Evolutionary conservation across 2,888 invertebrate genomes (phyloP), one percentile per base, ranked within the genome.

Genomic region (Notodonta dromedarius): DNA sequence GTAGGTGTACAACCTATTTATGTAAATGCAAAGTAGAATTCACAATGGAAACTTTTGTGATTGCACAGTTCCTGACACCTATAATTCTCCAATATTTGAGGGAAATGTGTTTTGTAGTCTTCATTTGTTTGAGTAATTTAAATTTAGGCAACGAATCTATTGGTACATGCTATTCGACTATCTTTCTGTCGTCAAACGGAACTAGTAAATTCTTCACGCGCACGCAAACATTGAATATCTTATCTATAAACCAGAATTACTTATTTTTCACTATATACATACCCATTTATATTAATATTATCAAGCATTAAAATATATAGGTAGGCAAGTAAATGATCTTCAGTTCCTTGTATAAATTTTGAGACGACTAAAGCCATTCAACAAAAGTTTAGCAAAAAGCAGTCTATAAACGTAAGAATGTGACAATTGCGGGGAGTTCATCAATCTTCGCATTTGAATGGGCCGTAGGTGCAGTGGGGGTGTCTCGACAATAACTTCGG

Each of bases 381-480:
- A 72, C 77, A 75, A 63, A 70, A 60, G 66, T 74, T 74, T 75
- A 82, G 80, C 81, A 84, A 86, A 88, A 87, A 86, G 79, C 81
- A 91, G 91, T 91, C 88, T 84, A 89, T 90, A 87, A 88, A 90
- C 83, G 86, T 86, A 87, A 87, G 70, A 88, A 87, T 84, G 83
- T 78, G 87, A 93, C 93, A 91, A 93, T 91, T 87, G 89, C 81
- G 78, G 74, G 81, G 87, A 93, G 91, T 93, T 90, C 89, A 90
- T 90, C 91, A 91, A 93, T 93, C 92, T 91, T 91, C 84, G 78
- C 80, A 83, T 85, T 85, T 87, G 87, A 86, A 86, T 86, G 85
- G 84, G 80, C 78, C 83, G 76, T 80, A 82, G 84, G 84, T 79
- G 75, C 76, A 78, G 79, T 16, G 56, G 82, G 71, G 80, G 81